Percentiles rank a stretch among this genome's conserved stretches.
Conservation (phyloP, 2,113 vertebrate species). For the Scatophagus argus region DNA sequence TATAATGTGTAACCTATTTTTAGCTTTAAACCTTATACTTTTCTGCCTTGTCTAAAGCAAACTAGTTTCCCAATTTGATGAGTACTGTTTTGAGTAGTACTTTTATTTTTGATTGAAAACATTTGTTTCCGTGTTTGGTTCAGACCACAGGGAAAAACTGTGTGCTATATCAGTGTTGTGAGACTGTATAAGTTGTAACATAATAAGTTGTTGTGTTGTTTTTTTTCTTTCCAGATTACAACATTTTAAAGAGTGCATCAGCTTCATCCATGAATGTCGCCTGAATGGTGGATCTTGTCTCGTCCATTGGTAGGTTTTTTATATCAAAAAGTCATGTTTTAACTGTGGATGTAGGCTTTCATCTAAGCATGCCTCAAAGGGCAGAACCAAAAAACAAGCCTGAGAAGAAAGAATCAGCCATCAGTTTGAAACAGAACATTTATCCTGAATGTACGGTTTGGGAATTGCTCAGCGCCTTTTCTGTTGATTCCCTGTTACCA, state of each 20-base stretch:
- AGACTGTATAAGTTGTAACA: neutral
- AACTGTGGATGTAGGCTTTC: neutral
- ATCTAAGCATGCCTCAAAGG: neutral
- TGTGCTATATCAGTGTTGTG: neutral
- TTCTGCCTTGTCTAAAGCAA: conserved; percentile 12
- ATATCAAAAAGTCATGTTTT: neutral
- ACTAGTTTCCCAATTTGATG: conserved; percentile 13
- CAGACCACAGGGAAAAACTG: neutral
- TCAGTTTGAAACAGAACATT: neutral
- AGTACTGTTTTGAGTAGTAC: neutral
- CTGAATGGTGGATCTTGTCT: conserved; percentile 89
- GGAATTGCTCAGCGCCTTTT: neutral
- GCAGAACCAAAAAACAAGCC: neutral
- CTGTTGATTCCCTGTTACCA: neutral
- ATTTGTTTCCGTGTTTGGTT: neutral
- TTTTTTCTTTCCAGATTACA: conserved; percentile 82
- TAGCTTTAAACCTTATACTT: conserved; percentile 17
- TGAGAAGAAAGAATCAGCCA: neutral
- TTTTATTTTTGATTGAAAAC: conserved; percentile 1
- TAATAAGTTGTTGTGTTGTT: neutral
- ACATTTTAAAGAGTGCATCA: conserved; percentile 91
- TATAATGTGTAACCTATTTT: conserved; percentile 44
- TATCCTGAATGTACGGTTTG: neutral
- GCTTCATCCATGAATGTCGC: conserved; percentile 91
- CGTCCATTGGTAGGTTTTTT: conserved; percentile 89